Evolutionary conservation across 2,113 vertebrate species (phyloP).

Genomic region (Podarcis cretensis): DNA sequence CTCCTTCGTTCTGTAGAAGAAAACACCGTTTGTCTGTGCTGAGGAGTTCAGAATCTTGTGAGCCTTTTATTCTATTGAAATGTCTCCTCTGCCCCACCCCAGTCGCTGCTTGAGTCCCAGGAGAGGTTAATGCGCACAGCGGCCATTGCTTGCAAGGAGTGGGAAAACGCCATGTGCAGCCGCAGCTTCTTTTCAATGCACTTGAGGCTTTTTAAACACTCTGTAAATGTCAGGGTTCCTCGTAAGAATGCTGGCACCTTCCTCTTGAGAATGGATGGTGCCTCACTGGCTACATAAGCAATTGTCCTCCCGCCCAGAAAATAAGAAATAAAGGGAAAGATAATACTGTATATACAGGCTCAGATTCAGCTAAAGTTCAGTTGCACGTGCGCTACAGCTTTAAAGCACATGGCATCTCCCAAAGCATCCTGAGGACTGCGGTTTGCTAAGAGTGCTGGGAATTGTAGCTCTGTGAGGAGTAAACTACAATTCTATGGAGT

Average conservation of each 20-base stretch:
- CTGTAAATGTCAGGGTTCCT: too few relatives aligned
- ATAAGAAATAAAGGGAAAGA: background rate
- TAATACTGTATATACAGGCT: background rate
- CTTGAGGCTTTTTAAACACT: constrained; percentile 45
- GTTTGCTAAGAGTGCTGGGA: too few relatives aligned
- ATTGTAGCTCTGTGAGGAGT: too few relatives aligned
- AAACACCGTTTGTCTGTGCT: constrained; percentile 31
- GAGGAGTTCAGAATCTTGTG: constrained; percentile 66
- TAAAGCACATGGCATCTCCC: too few relatives aligned
- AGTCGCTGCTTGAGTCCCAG: constrained; percentile 80
- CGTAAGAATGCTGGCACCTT: background rate
- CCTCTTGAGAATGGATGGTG: background rate
- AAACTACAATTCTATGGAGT: too few relatives aligned
- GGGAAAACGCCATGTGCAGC: constrained; percentile 96
- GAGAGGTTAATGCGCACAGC: constrained; percentile 92
- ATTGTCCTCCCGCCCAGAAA: background rate
- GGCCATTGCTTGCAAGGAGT: constrained; percentile 93
- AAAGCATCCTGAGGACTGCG: too few relatives aligned
- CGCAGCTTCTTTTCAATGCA: constrained; percentile 75
- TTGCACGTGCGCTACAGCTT: background rate
- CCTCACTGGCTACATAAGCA: background rate
- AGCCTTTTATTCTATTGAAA: constrained; percentile 79
- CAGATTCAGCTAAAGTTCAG: background rate
- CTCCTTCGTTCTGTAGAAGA: constrained; percentile 44
- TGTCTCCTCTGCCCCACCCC: constrained; percentile 80